phyloP scores from a whole-genome alignment of 1,140 invertebrate genomes.

The Drosophila parabipectinata region DNA sequence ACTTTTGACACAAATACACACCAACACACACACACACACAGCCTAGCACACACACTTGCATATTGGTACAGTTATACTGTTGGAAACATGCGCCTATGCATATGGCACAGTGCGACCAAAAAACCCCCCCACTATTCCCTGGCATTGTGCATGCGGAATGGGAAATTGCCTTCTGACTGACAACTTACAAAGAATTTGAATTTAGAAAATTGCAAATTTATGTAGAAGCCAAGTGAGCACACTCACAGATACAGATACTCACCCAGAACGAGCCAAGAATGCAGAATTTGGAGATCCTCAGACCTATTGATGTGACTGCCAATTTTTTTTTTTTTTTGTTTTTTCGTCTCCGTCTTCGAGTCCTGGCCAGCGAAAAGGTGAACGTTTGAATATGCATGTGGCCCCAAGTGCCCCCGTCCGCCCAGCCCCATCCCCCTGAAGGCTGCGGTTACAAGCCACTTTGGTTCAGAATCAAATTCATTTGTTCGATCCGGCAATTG shows the following conservation, averaged over 20 bases:
- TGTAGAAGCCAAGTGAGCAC: constrained; percentile 65
- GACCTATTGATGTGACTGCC: constrained; percentile 5
- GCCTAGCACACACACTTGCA: constrained; percentile 6
- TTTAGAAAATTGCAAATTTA: constrained; percentile 82
- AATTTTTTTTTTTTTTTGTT: constrained; percentile 19
- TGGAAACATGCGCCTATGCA: constrained; percentile 42
- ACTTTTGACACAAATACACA: constrained; percentile 70
- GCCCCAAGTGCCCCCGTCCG: neutral
- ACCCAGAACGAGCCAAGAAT: constrained; percentile 43
- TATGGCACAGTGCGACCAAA: constrained; percentile 36
- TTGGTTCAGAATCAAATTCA: constrained; percentile 58
- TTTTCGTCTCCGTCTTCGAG: neutral
- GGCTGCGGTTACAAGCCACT: constrained; percentile 45
- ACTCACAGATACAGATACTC: constrained; percentile 4
- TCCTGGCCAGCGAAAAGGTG: constrained; percentile 33
- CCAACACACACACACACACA: constrained; percentile 2
- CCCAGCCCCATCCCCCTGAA: neutral
- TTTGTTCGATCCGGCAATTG: constrained; percentile 56
- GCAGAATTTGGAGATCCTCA: constrained; percentile 28
- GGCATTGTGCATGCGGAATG: constrained; percentile 42
- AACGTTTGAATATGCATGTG: constrained; percentile 33
- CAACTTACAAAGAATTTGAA: constrained; percentile 82
- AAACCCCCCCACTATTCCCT: neutral
- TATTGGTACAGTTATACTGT: neutral
- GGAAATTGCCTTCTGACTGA: constrained; percentile 72